phyloP scores from a whole-genome alignment of 2,113 vertebrate genomes.

The Xenotilapia caudafasciata region DNA sequence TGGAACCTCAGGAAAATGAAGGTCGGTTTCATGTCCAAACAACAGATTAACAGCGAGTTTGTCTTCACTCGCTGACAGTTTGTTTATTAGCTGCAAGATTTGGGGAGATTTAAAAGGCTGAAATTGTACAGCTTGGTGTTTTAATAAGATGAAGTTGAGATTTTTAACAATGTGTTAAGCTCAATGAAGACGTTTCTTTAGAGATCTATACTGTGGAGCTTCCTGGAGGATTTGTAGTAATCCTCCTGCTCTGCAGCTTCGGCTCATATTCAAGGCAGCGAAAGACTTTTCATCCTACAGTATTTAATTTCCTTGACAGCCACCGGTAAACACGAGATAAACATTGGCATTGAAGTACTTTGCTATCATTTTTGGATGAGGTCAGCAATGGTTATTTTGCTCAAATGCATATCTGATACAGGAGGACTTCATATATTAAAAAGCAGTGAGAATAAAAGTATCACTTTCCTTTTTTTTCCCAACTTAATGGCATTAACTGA shows the following conservation, averaged over 20 bases:
- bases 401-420: not conserved
- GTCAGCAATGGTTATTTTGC: not conserved
- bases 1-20: conserved; percentile 93
- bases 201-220: not conserved
- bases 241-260: not conserved
- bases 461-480: not conserved
- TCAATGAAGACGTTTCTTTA: not conserved
- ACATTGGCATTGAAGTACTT: conserved; percentile 4
- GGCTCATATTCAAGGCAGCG: not conserved
- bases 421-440: not conserved
- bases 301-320: conserved; percentile 44
- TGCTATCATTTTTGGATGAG: not conserved
- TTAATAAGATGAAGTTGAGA: not conserved
- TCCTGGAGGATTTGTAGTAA: not conserved
- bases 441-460: not conserved
- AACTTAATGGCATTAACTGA: not conserved
- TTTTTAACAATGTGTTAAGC: not conserved
- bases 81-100: not conserved
- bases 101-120: not conserved
- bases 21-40: conserved; percentile 61
- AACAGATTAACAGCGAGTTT: not conserved
- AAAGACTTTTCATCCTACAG: not conserved
- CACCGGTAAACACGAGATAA: conserved; percentile 16
- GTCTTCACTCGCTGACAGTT: not conserved
- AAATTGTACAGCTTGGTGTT: not conserved